A percentile compares a stretch with the other conserved stretches of the same genome.
Conservation (phyloP, 2,888 invertebrate genomes). For the Cantharis lateralis region DNA sequence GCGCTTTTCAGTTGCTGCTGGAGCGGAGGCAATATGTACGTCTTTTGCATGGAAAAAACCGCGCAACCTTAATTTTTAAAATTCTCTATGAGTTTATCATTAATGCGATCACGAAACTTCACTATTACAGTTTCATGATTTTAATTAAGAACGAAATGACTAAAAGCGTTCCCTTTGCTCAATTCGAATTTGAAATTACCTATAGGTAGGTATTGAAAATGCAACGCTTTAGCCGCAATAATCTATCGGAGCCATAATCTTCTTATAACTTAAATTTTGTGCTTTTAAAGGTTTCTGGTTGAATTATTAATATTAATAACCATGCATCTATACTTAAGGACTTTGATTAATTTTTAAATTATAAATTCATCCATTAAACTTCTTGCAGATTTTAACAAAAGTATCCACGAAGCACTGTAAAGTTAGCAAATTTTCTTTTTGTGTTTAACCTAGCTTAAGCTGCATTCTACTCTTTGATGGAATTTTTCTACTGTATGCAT, state of each 20-base stretch:
- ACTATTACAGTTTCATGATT: not conserved
- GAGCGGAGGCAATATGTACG: not conserved
- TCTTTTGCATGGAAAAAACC: not conserved
- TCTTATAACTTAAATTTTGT: not conserved
- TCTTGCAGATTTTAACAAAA: not conserved
- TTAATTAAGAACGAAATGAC: not conserved
- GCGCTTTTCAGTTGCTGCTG: not conserved
- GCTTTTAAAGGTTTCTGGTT: not conserved
- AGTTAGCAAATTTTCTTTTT: not conserved
- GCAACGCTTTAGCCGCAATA: not conserved
- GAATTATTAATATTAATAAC: not conserved
- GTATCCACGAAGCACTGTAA: not conserved
- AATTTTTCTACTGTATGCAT: not conserved
- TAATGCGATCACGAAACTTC: not conserved
- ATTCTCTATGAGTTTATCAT: not conserved
- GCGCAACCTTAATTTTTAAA: not conserved
- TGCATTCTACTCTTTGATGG: not conserved
- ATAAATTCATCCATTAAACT: not conserved
- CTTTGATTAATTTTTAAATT: not conserved
- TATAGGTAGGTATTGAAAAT: not conserved
- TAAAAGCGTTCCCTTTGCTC: not conserved
- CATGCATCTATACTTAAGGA: not conserved
- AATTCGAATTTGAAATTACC: not conserved
- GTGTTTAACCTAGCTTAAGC: not conserved
- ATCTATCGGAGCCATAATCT: not conserved